These are phyloP conservation scores for Tachycineta bicolor DNA, from an alignment of 2,113 vertebrate species.

Conservation along the genomic window DNA sequence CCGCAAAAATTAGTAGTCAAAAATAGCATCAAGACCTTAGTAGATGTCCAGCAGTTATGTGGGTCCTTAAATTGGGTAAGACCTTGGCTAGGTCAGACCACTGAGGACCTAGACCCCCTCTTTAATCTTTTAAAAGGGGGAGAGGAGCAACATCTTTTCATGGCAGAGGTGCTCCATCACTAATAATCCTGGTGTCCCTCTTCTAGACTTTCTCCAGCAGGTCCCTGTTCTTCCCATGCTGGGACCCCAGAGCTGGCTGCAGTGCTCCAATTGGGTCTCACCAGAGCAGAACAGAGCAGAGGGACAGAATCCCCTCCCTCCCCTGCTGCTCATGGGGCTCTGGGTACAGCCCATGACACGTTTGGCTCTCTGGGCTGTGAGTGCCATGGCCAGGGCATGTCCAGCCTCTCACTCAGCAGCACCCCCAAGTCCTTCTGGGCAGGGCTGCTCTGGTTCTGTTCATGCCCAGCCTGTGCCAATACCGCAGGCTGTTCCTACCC, in stretches of 20 bases:
- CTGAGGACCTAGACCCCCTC: too few species aligned
- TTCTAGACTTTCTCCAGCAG: rapidly evolving
- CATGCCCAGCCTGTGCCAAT: not conserved
- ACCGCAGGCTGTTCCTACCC: rapidly evolving
- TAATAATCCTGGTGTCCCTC: not conserved
- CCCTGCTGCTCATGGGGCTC: not conserved
- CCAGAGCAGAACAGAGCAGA: not conserved
- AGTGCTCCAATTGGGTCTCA: not conserved
- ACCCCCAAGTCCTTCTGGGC: not conserved
- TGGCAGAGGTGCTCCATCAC: not conserved
- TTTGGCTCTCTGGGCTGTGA: not conserved
- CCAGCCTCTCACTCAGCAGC: not conserved
- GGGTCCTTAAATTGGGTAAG: too few species aligned
- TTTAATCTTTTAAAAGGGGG: too few species aligned
- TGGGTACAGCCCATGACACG: not conserved
- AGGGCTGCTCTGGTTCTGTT: not conserved
- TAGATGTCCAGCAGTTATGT: too few species aligned
- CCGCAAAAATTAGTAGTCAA: too few species aligned
- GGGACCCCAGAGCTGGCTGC: not conserved
- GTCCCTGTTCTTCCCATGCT: not conserved
- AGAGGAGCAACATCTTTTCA: not conserved
- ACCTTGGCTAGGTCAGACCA: too few species aligned
- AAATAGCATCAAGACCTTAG: too few species aligned
- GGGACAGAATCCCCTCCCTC: not conserved
- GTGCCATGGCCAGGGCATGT: not conserved